Conservation (phyloP, 2,113 vertebrate species). For the Isichthys henryi region DNA sequence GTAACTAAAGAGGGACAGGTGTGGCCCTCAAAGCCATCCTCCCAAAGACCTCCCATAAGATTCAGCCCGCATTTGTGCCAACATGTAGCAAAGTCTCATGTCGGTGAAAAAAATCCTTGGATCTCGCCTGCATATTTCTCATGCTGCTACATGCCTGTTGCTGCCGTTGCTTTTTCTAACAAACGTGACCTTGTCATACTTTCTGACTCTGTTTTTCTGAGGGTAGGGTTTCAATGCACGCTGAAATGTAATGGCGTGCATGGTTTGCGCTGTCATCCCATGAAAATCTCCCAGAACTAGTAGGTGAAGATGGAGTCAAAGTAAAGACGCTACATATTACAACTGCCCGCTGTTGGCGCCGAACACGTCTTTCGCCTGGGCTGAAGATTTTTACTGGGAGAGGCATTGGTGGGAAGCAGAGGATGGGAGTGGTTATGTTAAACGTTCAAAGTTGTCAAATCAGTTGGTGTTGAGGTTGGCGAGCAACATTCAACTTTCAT, state of each 20-base stretch:
- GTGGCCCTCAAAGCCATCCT: background rate
- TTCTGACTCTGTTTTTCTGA: background rate
- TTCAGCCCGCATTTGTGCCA: background rate
- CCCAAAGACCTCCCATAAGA: background rate
- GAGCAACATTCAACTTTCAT: background rate
- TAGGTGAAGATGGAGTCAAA: background rate
- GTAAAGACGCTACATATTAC: background rate
- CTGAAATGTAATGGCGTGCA: background rate
- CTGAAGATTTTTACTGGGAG: background rate
- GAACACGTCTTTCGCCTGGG: background rate
- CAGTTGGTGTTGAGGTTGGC: background rate
- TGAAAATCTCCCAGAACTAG: background rate
- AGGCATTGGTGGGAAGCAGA: background rate
- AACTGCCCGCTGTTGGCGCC: background rate
- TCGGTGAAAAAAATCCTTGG: background rate
- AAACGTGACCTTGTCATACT: background rate
- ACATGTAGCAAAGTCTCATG: background rate
- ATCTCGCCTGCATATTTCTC: conserved; percentile 17
- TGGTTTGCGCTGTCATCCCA: background rate
- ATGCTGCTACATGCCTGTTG: conserved; percentile 10
- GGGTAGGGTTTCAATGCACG: background rate
- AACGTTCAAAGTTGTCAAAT: background rate
- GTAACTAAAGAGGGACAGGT: background rate
- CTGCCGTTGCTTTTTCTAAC: background rate
- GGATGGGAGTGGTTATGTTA: background rate